Evolutionary conservation across 2,113 vertebrate genomes (phyloP).

Genomic region (Daboia siamensis): DNA sequence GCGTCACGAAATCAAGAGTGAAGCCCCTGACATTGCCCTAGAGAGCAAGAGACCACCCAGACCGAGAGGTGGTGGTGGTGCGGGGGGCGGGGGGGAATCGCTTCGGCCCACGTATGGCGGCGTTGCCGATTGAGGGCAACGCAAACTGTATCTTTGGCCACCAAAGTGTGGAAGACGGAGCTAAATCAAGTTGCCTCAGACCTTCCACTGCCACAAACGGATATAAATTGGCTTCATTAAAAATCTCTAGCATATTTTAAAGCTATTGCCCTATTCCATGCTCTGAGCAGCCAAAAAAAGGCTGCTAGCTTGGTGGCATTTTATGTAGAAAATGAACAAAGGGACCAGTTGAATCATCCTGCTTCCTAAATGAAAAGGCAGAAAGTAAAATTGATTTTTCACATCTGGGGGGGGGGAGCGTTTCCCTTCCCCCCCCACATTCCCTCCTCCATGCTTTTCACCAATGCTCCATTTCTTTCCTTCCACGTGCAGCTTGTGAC

Average conservation of each 20-base stretch:
- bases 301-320: conserved; percentile 54
- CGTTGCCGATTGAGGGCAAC: conserved; percentile 46
- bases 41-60: conserved; percentile 44
- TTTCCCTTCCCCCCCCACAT: neutral
- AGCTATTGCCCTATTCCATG: conserved; percentile 50
- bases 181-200: conserved; percentile 66
- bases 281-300: conserved; percentile 51
- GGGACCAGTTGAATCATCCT: conserved; percentile 65
- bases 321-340: conserved; percentile 58
- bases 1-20: conserved; percentile 42
- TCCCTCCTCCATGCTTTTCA: conserved; percentile 20
- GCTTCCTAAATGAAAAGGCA: conserved; percentile 64
- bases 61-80: conserved; percentile 15
- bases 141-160: conserved; percentile 52
- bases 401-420: conserved; percentile 57
- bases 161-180: conserved; percentile 64
- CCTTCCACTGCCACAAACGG: conserved; percentile 62
- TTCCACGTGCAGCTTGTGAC: conserved; percentile 38
- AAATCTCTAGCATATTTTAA: conserved; percentile 63
- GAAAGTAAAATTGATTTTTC: conserved; percentile 66
- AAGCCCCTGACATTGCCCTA: conserved; percentile 54
- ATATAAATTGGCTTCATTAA: conserved; percentile 71
- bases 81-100: conserved; percentile 1
- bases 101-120: conserved; percentile 45
- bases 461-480: neutral